phyloP scores from a whole-genome alignment of 2,113 vertebrate species.

The Bos taurus region DNA sequence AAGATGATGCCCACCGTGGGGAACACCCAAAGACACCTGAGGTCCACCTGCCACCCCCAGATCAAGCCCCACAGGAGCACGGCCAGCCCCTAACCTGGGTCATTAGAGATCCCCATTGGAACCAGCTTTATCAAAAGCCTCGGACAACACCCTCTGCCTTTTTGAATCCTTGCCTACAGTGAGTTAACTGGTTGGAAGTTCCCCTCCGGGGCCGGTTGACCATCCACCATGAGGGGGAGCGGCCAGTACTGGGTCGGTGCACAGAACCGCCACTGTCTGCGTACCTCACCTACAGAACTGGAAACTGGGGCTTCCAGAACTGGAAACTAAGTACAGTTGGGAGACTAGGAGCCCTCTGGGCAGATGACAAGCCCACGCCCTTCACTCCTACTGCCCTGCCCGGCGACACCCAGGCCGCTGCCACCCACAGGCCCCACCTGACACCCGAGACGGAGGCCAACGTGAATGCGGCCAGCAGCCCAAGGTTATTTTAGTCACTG shows the following conservation, averaged over 20 bases:
- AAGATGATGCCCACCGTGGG: not conserved
- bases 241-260: not conserved
- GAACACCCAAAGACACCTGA: not conserved
- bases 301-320: not conserved
- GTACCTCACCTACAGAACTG: not conserved
- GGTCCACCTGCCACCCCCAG: too few species aligned
- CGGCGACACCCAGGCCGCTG: not conserved
- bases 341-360: not conserved
- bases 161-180: rapidly evolving
- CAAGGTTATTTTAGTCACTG: not conserved
- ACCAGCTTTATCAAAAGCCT: not conserved
- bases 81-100: not conserved
- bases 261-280: not conserved
- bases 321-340: not conserved
- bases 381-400: not conserved
- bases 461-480: not conserved
- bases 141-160: rapidly evolving
- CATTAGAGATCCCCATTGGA: not conserved
- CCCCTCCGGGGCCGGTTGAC: not conserved
- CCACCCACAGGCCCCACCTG: not conserved
- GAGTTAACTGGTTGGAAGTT: not conserved
- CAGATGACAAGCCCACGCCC: not conserved
- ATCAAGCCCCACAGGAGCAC: rapidly evolving
- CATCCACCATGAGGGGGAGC: not conserved
- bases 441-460: not conserved